Evolutionary conservation across 1,140 invertebrate genomes (phyloP).

Genomic region (Lordiphosa collinella): DNA sequence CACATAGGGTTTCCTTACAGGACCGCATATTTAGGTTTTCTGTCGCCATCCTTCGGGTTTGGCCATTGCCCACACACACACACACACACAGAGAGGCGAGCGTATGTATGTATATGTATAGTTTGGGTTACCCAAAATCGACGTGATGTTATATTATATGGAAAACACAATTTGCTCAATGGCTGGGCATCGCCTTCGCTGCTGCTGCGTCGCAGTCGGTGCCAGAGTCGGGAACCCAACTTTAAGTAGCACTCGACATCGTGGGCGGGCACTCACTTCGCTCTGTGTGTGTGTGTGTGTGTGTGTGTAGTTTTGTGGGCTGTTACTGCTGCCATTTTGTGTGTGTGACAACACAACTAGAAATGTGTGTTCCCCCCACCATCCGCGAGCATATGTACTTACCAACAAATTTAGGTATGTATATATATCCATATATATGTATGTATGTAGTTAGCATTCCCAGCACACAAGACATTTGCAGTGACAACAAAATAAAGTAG

Average conservation of each 20-base stretch:
- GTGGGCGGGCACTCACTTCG: constrained; percentile 50
- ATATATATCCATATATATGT: no score
- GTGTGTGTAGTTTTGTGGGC: constrained; percentile 53
- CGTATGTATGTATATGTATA: constrained; percentile 19
- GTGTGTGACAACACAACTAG: constrained; percentile 32
- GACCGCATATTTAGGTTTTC: constrained; percentile 80
- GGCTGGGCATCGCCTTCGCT: constrained; percentile 38
- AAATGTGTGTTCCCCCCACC: constrained; percentile 17
- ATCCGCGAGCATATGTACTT: constrained; percentile 10
- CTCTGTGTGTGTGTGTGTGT: constrained; percentile 8
- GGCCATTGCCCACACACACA: constrained; percentile 31
- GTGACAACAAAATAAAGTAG: neutral
- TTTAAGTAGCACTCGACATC: constrained; percentile 64
- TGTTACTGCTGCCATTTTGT: constrained; percentile 72
- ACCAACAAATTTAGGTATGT: no score
- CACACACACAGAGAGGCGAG: constrained; percentile 16
- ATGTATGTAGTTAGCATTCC: no score
- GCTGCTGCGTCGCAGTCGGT: constrained; percentile 33
- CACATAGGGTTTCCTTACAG: constrained; percentile 80
- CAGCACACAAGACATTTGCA: no score
- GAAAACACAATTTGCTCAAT: constrained; percentile 77
- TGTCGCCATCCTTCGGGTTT: constrained; percentile 29
- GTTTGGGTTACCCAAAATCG: constrained; percentile 76
- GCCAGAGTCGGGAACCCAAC: constrained; percentile 24
- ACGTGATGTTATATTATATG: constrained; percentile 77